These are phyloP conservation scores for Cromileptes altivelis DNA, from an alignment of 2,113 vertebrate species.

Conservation along the genomic window DNA sequence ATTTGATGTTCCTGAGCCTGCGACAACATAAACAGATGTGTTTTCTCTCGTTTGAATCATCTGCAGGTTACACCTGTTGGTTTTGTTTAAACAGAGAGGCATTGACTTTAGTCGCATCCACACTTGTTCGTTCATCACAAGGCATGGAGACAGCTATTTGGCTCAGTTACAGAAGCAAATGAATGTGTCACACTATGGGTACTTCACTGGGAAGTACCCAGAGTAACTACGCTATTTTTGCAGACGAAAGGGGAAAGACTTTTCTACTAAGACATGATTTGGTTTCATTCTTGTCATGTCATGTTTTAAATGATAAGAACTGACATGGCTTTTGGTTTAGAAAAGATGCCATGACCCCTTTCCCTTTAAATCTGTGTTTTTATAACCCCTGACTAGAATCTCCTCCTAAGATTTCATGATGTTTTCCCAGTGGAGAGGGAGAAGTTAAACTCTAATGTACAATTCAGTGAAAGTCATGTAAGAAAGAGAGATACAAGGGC, in stretches of 20 bases:
- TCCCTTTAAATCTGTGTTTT: not conserved
- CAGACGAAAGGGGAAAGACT: not conserved
- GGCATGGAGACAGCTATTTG: not conserved
- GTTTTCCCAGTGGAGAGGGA: not conserved
- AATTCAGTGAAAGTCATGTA: not conserved
- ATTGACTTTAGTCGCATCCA: not conserved
- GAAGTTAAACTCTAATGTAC: not conserved
- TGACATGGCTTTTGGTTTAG: not conserved
- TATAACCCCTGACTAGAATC: too few relatives aligned
- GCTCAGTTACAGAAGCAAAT: not conserved
- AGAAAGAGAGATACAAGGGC: not conserved
- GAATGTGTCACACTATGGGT: not conserved
- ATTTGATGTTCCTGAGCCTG: not conserved
- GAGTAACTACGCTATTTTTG: not conserved
- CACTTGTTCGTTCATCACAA: not conserved
- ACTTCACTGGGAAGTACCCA: not conserved
- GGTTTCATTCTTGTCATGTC: not conserved
- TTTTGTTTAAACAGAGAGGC: not conserved
- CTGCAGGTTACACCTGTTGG: not conserved
- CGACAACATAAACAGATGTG: conserved; percentile 20
- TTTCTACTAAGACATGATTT: not conserved
- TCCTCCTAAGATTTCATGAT: not conserved
- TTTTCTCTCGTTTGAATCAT: not conserved
- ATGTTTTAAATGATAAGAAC: conserved; percentile 3
- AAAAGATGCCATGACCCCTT: not conserved